Percentiles rank a stretch among this genome's conserved stretches.
These are phyloP conservation scores for Atherinomorus stipes DNA, from an alignment of 2,113 vertebrate species.

Conservation along the genomic window DNA sequence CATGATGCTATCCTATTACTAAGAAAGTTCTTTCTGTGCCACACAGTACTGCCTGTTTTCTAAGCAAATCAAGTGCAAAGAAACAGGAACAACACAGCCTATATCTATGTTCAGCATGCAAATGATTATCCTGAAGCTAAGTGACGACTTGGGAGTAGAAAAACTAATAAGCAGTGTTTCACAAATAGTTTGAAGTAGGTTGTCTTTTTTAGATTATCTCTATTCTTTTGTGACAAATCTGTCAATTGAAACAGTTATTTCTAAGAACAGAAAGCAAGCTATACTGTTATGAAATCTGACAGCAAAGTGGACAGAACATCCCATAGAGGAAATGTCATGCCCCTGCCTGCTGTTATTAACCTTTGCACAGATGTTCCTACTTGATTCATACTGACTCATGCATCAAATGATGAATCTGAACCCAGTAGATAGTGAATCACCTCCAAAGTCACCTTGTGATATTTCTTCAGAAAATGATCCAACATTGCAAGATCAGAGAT, in stretches of 20 bases:
- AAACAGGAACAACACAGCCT: constrained; percentile 53
- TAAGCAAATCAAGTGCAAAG: constrained; percentile 66
- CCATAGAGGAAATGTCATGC: constrained; percentile 40
- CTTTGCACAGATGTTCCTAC: constrained; percentile 33
- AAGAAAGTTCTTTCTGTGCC: background rate
- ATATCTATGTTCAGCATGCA: constrained; percentile 53
- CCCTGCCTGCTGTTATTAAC: constrained; percentile 49
- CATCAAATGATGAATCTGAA: constrained; percentile 30
- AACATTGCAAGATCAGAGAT: background rate
- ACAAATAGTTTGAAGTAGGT: background rate
- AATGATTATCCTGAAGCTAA: constrained; percentile 41
- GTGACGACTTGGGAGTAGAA: background rate
- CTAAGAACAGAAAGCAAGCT: constrained; percentile 3
- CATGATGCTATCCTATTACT: background rate
- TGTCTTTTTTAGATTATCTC: background rate
- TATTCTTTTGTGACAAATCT: background rate
- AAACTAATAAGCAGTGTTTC: constrained; percentile 10
- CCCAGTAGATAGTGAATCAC: constrained; percentile 36
- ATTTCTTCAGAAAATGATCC: constrained; percentile 21
- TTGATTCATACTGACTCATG: constrained; percentile 70
- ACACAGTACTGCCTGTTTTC: constrained; percentile 31
- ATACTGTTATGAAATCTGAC: background rate
- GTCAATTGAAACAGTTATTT: constrained; percentile 26
- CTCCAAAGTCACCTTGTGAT: constrained; percentile 11
- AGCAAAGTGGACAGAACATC: constrained; percentile 25